Percentiles rank a stretch among this genome's conserved stretches.
These are phyloP conservation scores for Megastigmus dorsalis DNA, from an alignment of 2,888 invertebrate genomes.

Conservation along the genomic window DNA sequence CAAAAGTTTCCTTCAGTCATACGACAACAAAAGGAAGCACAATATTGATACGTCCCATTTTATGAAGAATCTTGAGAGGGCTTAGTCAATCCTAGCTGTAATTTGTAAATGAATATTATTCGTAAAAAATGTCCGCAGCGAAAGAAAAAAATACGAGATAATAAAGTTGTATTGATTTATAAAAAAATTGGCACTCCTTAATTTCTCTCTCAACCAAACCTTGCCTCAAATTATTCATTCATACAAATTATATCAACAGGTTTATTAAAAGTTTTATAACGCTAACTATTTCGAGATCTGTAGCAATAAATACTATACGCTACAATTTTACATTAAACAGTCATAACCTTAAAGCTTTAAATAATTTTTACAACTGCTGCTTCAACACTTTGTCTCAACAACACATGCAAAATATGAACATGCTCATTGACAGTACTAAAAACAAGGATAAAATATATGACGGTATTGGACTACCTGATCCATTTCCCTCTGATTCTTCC, in stretches of 20 bases:
- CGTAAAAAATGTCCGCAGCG: background rate
- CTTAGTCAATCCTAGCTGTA: slow-evolving; percentile 20
- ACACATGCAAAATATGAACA: background rate
- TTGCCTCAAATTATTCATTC: too few relatives aligned
- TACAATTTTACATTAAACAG: too few relatives aligned
- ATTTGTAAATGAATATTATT: slow-evolving; percentile 42
- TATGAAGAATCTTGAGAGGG: slow-evolving; percentile 1
- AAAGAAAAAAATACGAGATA: slow-evolving; percentile 21
- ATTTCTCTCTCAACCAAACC: too few relatives aligned
- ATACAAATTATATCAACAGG: too few relatives aligned
- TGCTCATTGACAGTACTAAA: background rate
- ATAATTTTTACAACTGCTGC: too few relatives aligned
- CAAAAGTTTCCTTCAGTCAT: background rate
- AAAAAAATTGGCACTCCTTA: too few relatives aligned
- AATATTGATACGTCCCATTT: slow-evolving; percentile 23
- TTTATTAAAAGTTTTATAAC: too few relatives aligned
- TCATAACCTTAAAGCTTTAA: too few relatives aligned
- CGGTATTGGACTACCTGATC: background rate
- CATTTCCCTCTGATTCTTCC: background rate
- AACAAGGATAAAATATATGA: background rate
- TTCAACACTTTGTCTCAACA: background rate
- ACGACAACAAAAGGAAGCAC: slow-evolving; percentile 2
- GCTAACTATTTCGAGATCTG: too few relatives aligned
- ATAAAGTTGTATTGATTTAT: slow-evolving; percentile 59
- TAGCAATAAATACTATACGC: too few relatives aligned